Base-by-base conservation (phyloP, 92 coral and sea anemone species). In the Epizoanthus scotinus region DNA sequence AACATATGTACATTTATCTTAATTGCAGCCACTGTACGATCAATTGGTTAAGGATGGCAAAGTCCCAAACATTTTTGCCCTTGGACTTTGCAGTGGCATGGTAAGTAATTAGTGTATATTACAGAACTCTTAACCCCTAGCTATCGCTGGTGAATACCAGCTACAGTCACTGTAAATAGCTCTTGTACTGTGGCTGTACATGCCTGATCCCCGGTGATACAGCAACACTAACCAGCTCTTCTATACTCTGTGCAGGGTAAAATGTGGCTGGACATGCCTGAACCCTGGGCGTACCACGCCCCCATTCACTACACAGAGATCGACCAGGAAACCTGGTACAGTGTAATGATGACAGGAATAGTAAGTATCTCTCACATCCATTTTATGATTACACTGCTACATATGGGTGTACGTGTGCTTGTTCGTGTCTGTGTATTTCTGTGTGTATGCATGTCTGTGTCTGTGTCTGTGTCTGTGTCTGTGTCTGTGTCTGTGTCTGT, bases 301-400 rank as follows among this genome's bases (percentile, higher is more conserved):
- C 91, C 93, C 8, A 78, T 93, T 2, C 98, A 91, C 81, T 91
- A 86, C 86, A 94, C 98, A 19, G 84, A 81, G 70, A 92, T 94
- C 14, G 86, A 89, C 59, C 92, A 92, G 24, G 94, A 91, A 69
- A 94, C 96, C 8, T 94, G 98, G 98, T 94, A 94, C 89, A 94
- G 91, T 66, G 97, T 94, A 3, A 72, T 95, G 6, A 90, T 91
- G 97, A 87, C 92, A 36, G 98, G 98, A 78, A 89, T 94, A 79
- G 98, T 94, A 84, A 89, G 98, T 20, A 24, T 19, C 21, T 0
- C 28, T 42, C 17, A 21, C 38, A 73, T 7, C 1, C 52, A 44
- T 8, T 7, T 8, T 44, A 34, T 34, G 40, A 3, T 6, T 34
- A 34, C 40, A 34, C 40, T 34, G 40, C 40, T 6, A 34, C 40